Percentiles rank a stretch among this genome's conserved stretches.
Evolutionary conservation across 2,113 vertebrate genomes (phyloP).

Genomic region (Stercorarius parasiticus): DNA sequence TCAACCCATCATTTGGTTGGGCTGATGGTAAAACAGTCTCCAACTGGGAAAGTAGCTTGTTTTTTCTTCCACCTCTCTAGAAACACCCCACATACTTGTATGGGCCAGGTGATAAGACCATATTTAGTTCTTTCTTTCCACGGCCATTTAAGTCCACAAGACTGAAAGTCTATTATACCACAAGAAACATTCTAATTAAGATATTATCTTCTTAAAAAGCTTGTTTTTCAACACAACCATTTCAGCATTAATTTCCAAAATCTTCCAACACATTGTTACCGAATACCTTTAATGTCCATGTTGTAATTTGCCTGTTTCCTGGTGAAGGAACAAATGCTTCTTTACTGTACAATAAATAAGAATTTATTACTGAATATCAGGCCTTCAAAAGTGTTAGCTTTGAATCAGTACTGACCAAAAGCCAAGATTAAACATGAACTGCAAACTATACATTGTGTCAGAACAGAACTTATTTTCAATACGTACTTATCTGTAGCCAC

Average conservation of each 20-base stretch:
- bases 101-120: fast-evolving
- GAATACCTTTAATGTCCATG: fast-evolving
- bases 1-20: fast-evolving
- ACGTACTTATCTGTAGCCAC: background rate
- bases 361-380: background rate
- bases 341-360: background rate
- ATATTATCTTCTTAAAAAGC: background rate
- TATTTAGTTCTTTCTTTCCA: no score
- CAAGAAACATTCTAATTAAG: background rate
- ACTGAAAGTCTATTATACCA: background rate
- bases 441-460: fast-evolving
- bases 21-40: background rate
- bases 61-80: background rate
- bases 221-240: background rate
- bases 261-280: fast-evolving
- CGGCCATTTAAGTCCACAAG: fast-evolving
- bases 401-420: background rate
- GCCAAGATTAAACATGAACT: background rate
- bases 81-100: fast-evolving
- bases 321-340: background rate
- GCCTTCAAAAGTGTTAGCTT: background rate
- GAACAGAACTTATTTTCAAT: background rate
- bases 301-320: background rate
- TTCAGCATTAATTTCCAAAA: background rate
- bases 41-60: background rate